Evolutionary conservation across 64 coral and sea anemone genomes (phyloP), one percentile per base, ranked within the genome.

Genomic region (Astreopora myriophthalma): DNA sequence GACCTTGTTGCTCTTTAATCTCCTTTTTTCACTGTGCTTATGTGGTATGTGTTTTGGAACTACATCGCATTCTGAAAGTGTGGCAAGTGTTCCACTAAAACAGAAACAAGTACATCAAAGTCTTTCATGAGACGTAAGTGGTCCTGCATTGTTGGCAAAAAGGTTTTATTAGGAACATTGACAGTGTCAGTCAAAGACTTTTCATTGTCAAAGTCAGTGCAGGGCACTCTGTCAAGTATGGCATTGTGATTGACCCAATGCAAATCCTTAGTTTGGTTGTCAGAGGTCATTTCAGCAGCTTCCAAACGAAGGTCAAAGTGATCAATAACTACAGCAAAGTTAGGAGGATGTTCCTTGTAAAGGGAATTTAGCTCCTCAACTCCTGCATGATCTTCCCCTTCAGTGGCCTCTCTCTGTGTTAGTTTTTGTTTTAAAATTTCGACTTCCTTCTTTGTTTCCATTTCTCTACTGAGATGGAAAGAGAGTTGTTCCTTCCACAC

Each of bases 211-310:
- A 64, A 24, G 22, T 85, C 52, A 85, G 63, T 60, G 55, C 8
- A 60, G 22, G 62, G 8, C 37, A 70, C 84, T 44, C 84, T 16
- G n/a, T 86, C 28, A 48, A 40, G 16, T 22, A 86, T 65, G 69
- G 57, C 63, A 33, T 36, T 34, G 69, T 70, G 84, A 38, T 86
- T 86, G 34, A 62, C 63, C 36, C 84, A 86, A 48, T 86, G 84
- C 37, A 86, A 40, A 34, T 71, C 84, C 25, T 48, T 86, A 29
- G 68, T 86, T 38, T 86, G 84, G 13, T 38, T 6, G 24, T 67
- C 63, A 67, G 63, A 67, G 25, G 63, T 67, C n/a, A 67, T 67
- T 19, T 67, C 63, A 67, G 4, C n/a, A 27, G 63, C n/a, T 67
- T 24, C 63, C 5, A 67, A 3, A 25, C 63, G 22, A 27, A 67